phyloP scores from a whole-genome alignment of 2,113 vertebrate species.

The Ammodytes marinus region DNA sequence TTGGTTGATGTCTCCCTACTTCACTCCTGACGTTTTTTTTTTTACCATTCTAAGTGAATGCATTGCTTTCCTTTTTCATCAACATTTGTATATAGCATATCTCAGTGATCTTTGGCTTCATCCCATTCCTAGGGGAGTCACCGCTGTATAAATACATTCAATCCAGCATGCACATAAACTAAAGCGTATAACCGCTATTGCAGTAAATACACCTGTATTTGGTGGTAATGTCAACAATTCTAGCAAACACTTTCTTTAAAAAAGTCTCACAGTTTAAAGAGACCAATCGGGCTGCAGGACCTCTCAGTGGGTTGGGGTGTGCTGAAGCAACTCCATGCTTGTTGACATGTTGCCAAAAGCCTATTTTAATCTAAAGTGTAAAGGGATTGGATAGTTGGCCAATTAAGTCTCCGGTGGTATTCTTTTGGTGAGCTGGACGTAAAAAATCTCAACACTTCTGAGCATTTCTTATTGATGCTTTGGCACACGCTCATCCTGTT shows the following conservation, averaged over 20 bases:
- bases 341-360: conserved; percentile 23
- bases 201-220: background rate
- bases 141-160: conserved; percentile 9
- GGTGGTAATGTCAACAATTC: background rate
- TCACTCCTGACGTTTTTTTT: conserved; percentile 2
- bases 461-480: background rate
- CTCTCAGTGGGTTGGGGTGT: background rate
- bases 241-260: background rate
- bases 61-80: conserved; percentile 23
- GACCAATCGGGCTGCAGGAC: background rate
- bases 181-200: background rate
- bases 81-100: conserved; percentile 1
- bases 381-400: conserved; percentile 7
- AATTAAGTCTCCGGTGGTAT: background rate
- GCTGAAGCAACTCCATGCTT: background rate
- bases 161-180: background rate
- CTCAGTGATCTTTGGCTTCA: conserved; percentile 3
- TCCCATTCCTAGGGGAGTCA: background rate
- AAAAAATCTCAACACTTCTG: background rate
- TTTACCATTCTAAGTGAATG: background rate
- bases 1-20: conserved; percentile 34
- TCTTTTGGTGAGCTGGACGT: background rate
- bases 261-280: background rate
- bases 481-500: conserved; percentile 7
- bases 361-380: background rate